Conservation (phyloP, 1,140 invertebrate species). For the Dreissena rostriformis region DNA sequence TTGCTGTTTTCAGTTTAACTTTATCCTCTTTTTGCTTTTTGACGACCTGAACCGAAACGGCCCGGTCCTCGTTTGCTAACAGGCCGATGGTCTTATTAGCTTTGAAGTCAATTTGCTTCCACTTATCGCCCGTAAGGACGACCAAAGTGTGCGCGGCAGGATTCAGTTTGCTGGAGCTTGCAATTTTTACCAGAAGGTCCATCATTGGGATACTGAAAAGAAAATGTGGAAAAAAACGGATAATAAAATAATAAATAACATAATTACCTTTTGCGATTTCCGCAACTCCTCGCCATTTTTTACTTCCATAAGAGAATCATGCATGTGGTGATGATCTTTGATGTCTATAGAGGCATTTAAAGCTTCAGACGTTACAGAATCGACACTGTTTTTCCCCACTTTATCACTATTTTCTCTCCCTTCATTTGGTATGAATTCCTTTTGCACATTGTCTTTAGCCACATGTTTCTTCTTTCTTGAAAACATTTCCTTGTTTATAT, state of each 20-base stretch:
- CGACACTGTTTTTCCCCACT: no score
- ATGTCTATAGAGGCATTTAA: no score
- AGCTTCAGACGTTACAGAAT: no score
- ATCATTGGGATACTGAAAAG: slow-evolving; percentile 90
- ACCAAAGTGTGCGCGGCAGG: slow-evolving; percentile 88
- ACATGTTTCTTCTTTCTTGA: slow-evolving; percentile 46
- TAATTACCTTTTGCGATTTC: no score
- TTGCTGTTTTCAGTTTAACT: slow-evolving; percentile 77
- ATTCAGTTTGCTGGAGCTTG: slow-evolving; percentile 88
- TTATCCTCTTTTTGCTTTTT: slow-evolving; percentile 82
- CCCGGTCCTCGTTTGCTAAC: slow-evolving; percentile 77
- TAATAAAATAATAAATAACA: no score
- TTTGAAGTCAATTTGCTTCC: slow-evolving; percentile 86
- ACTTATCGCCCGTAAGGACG: slow-evolving; percentile 83
- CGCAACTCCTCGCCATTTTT: no score
- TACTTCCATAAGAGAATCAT: no score
- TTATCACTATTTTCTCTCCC: background rate
- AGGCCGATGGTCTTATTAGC: slow-evolving; percentile 90
- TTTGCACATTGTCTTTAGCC: background rate
- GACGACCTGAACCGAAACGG: slow-evolving; percentile 84
- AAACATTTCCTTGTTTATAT: slow-evolving; percentile 26
- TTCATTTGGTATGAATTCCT: no score
- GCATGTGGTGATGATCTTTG: no score
- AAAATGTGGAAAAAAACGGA: slow-evolving; percentile 6
- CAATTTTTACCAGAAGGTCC: slow-evolving; percentile 90